Conservation (phyloP, 2,888 invertebrate species). For the Pollenia amentaria region DNA sequence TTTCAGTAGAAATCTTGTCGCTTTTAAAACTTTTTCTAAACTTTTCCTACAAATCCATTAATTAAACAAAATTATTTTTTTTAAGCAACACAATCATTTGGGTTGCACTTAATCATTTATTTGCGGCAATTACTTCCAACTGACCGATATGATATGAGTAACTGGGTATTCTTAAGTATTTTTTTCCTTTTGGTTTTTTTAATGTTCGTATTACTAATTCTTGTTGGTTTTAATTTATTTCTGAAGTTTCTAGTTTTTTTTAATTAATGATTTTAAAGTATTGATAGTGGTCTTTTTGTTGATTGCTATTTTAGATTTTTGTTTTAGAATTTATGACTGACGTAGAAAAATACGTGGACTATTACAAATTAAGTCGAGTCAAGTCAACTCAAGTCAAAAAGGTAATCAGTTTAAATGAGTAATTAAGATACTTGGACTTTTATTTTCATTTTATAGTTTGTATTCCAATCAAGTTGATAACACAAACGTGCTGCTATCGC, state of each 20-base stretch:
- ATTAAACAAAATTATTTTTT: neutral
- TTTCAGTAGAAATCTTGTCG: no score
- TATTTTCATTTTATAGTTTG: constrained; percentile 19
- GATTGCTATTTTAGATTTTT: neutral
- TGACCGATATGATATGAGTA: constrained; percentile 44
- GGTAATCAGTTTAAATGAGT: constrained; percentile 63
- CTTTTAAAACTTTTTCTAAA: no score
- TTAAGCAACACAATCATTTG: neutral
- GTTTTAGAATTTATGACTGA: constrained; percentile 12
- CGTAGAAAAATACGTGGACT: neutral
- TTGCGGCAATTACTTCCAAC: constrained; percentile 21
- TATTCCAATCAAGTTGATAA: constrained; percentile 33
- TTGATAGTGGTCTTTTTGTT: constrained; percentile 1
- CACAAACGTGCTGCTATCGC: neutral
- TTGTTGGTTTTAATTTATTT: constrained; percentile 23
- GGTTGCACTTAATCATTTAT: constrained; percentile 20
- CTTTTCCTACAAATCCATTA: neutral
- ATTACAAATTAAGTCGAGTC: constrained; percentile 16
- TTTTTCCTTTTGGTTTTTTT: neutral
- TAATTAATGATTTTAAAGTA: constrained; percentile 17
- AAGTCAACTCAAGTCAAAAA: constrained; percentile 36
- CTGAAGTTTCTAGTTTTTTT: constrained; percentile 3
- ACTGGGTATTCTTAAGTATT: constrained; percentile 2
- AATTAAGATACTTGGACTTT: constrained; percentile 63
- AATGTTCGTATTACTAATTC: neutral